A percentile compares a stretch with the other conserved stretches of the same genome.
Evolutionary conservation across 2,888 invertebrate genomes (phyloP).

Genomic region (Octodonta nipae): DNA sequence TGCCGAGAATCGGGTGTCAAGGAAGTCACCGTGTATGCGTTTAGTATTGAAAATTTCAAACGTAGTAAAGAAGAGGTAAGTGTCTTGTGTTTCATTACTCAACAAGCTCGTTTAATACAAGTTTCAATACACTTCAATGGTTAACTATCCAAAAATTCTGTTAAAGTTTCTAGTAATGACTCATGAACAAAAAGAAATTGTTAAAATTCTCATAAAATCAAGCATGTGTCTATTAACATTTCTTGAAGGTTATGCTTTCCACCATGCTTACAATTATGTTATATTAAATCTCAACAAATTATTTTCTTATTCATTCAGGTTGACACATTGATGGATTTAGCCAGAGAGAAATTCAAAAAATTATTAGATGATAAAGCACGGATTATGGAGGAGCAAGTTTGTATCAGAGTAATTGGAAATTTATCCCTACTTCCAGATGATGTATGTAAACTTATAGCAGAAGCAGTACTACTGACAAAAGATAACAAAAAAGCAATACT

Average conservation of each 20-base stretch:
- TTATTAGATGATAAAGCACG: conserved; percentile 71
- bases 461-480: conserved; percentile 67
- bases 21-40: conserved; percentile 96
- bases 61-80: conserved; percentile 62
- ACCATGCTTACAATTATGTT: no score
- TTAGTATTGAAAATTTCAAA: conserved; percentile 98
- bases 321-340: conserved; percentile 71
- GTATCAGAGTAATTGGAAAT: conserved; percentile 78
- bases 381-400: conserved; percentile 69
- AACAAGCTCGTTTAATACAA: no score
- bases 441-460: conserved; percentile 58
- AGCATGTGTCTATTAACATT: no score
- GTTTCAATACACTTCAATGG: no score
- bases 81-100: background rate
- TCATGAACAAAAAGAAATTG: no score
- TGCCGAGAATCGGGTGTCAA: conserved; percentile 80
- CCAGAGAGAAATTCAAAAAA: conserved; percentile 69
- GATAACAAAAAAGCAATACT: conserved; percentile 62
- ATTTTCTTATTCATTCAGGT: conserved; percentile 39
- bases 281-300: background rate
- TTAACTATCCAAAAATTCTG: no score
- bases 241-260: no score
- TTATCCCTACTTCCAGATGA: conserved; percentile 66
- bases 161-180: no score
- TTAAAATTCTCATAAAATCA: no score